Base-by-base conservation (phyloP, 92 coral and sea anemone genomes). In the Heteractis magnifica region DNA sequence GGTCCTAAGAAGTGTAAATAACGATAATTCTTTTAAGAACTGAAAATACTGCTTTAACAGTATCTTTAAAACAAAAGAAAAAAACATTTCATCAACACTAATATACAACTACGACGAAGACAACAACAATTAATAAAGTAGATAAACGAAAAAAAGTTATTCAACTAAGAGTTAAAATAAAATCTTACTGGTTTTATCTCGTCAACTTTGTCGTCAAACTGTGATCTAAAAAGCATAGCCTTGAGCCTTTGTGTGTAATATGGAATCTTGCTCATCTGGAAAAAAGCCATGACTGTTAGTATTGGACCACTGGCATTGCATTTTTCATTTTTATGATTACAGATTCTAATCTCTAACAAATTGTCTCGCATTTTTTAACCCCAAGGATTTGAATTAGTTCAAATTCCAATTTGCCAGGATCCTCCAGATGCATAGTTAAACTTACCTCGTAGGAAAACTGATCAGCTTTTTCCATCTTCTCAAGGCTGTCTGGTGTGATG, bases 151-250 rank as follows among this genome's bases (percentile, higher is more conserved):
- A 34, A 34, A 34, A 34, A 34, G 44, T 34, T 34, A 34, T 34
- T 34, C 44, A 34, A 34, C 44, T 34, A 34, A 34, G 3, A 34
- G 44, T 34, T 18, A 10, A 5, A 18, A 78, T 26, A 50, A 82
- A 62, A 18, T 62, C 98, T 86, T 94, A 95, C 98, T 79, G 99
- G 99, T 84, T 97, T 97, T 72, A 97, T 91, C 75, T 97, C 99
- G 62, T 97, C 99, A 64, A 92, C 89, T 86, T 89, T 97, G 90
- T 97, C 99, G 18, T 98, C 95, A 85, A 97, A 97, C 82, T 94
- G 95, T 23, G 90, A 89, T 83, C 93, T 94, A 74, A 97, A 97
- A 56, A 94, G 86, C 89, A 97, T 81, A 26, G 99, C 99, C 68
- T 92, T 92, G 14, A 97, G 88, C 41, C 99, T 86, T 82, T 97